Conservation (phyloP, 2,113 vertebrate genomes). For the Strigops habroptila region DNA sequence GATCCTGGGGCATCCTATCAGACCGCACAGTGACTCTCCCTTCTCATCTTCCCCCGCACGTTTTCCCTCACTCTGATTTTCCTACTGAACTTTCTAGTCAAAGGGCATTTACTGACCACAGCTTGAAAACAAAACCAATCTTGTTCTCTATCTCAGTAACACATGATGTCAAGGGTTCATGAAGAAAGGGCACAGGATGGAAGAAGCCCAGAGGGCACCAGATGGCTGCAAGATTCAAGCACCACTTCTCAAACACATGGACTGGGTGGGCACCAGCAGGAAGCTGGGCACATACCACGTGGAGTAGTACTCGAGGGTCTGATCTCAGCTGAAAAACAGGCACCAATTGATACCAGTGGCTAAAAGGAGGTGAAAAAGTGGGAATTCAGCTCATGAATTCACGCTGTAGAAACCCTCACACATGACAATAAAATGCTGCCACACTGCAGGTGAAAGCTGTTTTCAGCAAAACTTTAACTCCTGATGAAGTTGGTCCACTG, state of each 20-base stretch:
- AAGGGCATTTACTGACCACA: not conserved
- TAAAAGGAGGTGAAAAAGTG: not conserved
- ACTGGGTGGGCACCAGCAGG: not conserved
- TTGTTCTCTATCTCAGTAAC: not conserved
- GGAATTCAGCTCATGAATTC: not conserved
- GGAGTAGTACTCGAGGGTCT: not conserved
- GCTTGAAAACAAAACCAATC: not conserved
- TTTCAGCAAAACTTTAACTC: not conserved
- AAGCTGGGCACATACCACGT: not conserved
- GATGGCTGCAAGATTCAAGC: not conserved
- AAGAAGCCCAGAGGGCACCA: not conserved
- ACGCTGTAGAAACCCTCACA: not conserved
- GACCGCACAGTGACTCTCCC: not conserved
- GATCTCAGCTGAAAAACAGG: not conserved
- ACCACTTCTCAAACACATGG: not conserved
- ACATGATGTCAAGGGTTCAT: not conserved
- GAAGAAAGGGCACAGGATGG: not conserved
- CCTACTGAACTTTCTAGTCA: not conserved
- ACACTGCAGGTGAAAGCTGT: not conserved
- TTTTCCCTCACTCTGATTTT: not conserved
- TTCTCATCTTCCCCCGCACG: not conserved
- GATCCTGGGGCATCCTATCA: not conserved
- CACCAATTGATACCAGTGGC: accelerated
- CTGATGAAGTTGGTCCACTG: not conserved
- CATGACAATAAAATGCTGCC: not conserved